These are phyloP conservation scores for Diglossa cyanea DNA, from an alignment of 2,797 vertebrate genomes.

Conservation along the genomic window DNA sequence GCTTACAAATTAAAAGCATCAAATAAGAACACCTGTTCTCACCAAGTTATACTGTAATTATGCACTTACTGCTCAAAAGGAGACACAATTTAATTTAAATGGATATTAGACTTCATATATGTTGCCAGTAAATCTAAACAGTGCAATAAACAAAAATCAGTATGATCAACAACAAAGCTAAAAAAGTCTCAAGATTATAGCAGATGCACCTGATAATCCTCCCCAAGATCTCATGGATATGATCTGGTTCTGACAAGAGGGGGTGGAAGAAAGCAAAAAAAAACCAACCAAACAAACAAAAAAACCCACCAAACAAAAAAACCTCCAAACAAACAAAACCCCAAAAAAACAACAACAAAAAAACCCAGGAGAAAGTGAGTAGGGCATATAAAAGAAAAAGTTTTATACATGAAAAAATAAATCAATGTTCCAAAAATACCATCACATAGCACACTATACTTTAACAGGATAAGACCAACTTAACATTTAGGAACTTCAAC, in stretches of 20 bases:
- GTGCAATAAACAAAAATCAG: background rate
- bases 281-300: no score
- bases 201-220: constrained; percentile 55
- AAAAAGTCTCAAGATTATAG: background rate
- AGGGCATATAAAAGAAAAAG: constrained; percentile 38
- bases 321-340: no score
- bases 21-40: background rate
- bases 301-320: background rate
- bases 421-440: background rate
- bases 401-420: background rate
- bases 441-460: background rate
- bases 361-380: background rate
- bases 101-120: background rate
- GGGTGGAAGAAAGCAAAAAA: background rate
- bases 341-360: no score
- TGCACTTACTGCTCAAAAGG: background rate
- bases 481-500: background rate
- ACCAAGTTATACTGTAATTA: background rate
- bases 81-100: background rate
- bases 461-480: background rate
- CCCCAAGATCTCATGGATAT: constrained; percentile 84
- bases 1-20: background rate
- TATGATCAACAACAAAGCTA: background rate
- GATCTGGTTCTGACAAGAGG: constrained; percentile 85
- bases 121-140: background rate